Conservation (phyloP, 2,113 vertebrate genomes). For the Leptosomus discolor region DNA sequence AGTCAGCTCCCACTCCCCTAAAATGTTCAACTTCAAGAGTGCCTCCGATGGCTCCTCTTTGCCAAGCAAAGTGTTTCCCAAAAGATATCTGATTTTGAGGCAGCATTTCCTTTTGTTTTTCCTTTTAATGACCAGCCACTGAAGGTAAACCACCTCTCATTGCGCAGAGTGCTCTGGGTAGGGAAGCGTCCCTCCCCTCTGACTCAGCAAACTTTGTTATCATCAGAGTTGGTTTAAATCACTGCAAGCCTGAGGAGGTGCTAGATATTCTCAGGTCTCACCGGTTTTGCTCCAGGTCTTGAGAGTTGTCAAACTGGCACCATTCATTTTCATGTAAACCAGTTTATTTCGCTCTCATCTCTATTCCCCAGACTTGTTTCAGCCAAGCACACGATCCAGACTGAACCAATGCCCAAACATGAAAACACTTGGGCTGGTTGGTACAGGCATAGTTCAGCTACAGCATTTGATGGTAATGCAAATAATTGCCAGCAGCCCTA, state of each 20-base stretch:
- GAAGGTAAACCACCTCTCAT: not conserved
- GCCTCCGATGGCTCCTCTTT: not conserved
- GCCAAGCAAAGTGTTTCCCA: not conserved
- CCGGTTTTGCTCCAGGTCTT: fast-evolving
- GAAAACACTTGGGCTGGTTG: not conserved
- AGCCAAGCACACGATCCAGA: not conserved
- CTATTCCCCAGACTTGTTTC: not conserved
- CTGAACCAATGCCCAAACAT: not conserved
- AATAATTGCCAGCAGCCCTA: not conserved
- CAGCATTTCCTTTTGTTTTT: not conserved
- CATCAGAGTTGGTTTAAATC: not conserved
- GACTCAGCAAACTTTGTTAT: not conserved
- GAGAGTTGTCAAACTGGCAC: not conserved
- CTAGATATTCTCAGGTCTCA: not conserved
- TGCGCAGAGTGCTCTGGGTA: not conserved
- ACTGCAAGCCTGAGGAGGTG: not conserved
- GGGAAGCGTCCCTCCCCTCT: not conserved
- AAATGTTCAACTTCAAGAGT: not conserved
- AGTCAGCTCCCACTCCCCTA: fast-evolving
- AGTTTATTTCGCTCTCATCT: not conserved
- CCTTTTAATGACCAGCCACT: not conserved
- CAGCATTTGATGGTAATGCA: not conserved
- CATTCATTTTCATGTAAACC: not conserved
- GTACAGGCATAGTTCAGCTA: not conserved
- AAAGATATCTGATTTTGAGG: not conserved